A percentile compares a stretch with the other conserved stretches of the same genome.
Conservation (phyloP, 2,797 vertebrate genomes). For the Chromis chromis region DNA sequence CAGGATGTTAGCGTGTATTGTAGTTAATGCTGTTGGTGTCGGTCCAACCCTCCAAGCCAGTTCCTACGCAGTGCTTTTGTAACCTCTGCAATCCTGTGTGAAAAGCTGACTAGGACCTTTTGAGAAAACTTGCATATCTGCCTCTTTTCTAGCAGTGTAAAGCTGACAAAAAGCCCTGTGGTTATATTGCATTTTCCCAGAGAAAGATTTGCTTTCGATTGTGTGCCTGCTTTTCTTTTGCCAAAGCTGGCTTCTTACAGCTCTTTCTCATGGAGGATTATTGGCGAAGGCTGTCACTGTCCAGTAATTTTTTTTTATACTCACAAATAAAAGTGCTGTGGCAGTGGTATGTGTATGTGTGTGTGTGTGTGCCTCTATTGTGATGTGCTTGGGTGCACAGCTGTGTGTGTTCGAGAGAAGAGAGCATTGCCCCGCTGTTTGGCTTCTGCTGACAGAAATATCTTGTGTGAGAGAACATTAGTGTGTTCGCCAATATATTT, state of each 20-base stretch:
- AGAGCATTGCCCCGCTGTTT: constrained; percentile 40
- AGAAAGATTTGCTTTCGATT: constrained; percentile 69
- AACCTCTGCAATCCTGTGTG: constrained; percentile 70
- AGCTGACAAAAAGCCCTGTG: constrained; percentile 69
- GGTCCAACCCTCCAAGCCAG: constrained; percentile 55
- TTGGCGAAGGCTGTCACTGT: constrained; percentile 67
- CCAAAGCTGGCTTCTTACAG: constrained; percentile 57
- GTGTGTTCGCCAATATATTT: constrained; percentile 28
- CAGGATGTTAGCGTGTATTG: constrained; percentile 69
- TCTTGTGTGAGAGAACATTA: constrained; percentile 20
- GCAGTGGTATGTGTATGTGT: constrained; percentile 19
- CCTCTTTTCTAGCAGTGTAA: constrained; percentile 60
- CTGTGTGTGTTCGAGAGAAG: constrained; percentile 49
- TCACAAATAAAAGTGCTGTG: constrained; percentile 51
- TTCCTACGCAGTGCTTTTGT: constrained; percentile 71
- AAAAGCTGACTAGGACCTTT: constrained; percentile 78
- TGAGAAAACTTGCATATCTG: constrained; percentile 71
- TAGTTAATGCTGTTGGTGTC: constrained; percentile 55
- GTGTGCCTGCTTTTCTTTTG: constrained; percentile 57
- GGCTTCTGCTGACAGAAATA: constrained; percentile 52
- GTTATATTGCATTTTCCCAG: constrained; percentile 70
- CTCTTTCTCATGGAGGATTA: constrained; percentile 67
- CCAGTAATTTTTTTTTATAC: constrained; percentile 45
- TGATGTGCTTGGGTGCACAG: constrained; percentile 2
- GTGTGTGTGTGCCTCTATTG: neutral